Evolutionary conservation across 2,113 vertebrate genomes (phyloP), one percentile per base, ranked within the genome.

Genomic region (Nothobranchius kuhntae): DNA sequence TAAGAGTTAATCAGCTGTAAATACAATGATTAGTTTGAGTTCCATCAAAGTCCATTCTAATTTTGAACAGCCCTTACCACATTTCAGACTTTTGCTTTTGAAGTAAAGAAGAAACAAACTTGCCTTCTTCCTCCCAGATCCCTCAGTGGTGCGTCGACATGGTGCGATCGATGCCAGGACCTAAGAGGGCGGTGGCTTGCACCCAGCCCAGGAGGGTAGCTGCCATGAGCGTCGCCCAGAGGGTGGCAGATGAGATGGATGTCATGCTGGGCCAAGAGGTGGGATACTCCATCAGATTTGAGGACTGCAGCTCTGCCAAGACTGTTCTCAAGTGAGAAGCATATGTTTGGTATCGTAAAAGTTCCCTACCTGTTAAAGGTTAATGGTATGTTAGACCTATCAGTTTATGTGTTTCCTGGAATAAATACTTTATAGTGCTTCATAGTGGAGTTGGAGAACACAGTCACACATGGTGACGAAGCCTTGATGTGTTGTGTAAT

Each of bases 111-210:
- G 11, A 35, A 46, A 1, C 6, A 57, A 53, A 17, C 14, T 46
- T 17, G 46, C 5, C 14, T 17, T 13, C 2, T 51, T 53, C 48
- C 17, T 38, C 70, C 3, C 88, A 99, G 97, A 98, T 99, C 81
- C 96, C 97, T 55, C 97, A 99, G 3, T 99, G 96, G 96, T 99
- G 96, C 15, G 97, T 96, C 59, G 96, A 99, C 80, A 97, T 96
- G 91, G 95, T 98, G 89, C 92, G 94, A 12, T 94, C 95, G 0
- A 55, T 95, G 17, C 90, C 93, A 0, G 96, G 96, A 59, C 96
- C 96, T 0, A 97, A 96, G 85, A 89, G 95, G 81, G 96, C 95
- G 1, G 96, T 98, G 38, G 96, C 97, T 0, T 98, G 96, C 88
- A 98, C 96, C 7, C 97, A 98, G 57, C 96, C 96, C 6, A 93